Conservation (phyloP, 2,888 invertebrate genomes). For the Spicauda simplicius region DNA sequence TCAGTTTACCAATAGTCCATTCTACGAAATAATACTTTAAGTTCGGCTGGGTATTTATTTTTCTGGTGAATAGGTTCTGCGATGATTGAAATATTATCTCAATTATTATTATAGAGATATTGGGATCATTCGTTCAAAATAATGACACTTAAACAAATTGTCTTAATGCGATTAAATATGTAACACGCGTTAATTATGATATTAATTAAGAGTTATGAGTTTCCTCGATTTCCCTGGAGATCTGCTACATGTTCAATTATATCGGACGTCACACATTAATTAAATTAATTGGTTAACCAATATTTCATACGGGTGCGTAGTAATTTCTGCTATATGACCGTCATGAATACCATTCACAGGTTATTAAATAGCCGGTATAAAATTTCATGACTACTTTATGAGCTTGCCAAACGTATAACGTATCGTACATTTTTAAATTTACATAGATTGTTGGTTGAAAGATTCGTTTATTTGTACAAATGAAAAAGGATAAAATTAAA, state of each 20-base stretch:
- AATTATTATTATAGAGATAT: no score
- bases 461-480: no score
- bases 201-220: constrained; percentile 9
- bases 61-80: no score
- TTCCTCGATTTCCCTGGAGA: constrained; percentile 12
- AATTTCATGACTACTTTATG: neutral
- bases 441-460: no score
- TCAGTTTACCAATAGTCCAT: constrained; percentile 46
- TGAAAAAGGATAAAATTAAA: no score
- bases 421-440: no score
- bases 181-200: constrained; percentile 1
- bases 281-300: constrained; percentile 30
- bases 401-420: neutral
- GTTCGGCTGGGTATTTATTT: no score
- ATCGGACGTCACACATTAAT: constrained; percentile 14
- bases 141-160: neutral
- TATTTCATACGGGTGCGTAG: constrained; percentile 2
- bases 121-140: no score
- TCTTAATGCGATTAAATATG: neutral
- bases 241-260: constrained; percentile 1
- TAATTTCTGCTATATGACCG: constrained; percentile 1
- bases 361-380: neutral
- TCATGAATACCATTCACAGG: neutral
- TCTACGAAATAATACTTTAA: constrained; percentile 8
- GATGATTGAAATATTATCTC: no score